Conservation (phyloP, 2,113 vertebrate genomes). For the Nannobrachium achirus region DNA sequence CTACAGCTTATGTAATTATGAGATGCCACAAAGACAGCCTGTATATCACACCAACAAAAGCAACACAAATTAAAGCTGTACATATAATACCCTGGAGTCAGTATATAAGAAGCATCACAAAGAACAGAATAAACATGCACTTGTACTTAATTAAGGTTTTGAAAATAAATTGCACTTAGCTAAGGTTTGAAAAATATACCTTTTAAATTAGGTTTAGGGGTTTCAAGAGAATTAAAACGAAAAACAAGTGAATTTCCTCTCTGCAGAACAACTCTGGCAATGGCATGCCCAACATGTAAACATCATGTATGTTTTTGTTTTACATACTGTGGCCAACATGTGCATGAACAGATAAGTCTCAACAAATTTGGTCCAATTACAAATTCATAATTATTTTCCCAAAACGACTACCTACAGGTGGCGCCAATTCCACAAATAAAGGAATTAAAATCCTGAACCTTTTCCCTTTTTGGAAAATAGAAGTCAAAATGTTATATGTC, state of each 20-base stretch:
- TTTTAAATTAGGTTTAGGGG: no score
- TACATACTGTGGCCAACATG: neutral
- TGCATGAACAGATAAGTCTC: neutral
- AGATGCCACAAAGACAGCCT: no score
- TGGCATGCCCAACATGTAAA: neutral
- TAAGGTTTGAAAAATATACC: no score
- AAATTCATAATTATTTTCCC: constrained; percentile 80
- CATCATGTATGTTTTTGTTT: neutral
- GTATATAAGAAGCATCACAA: neutral
- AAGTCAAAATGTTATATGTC: constrained; percentile 7
- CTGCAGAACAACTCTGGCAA: neutral
- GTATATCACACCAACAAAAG: no score
- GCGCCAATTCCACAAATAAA: constrained; percentile 84
- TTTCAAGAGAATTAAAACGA: no score
- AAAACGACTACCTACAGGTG: constrained; percentile 87
- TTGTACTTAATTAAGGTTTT: constrained; percentile 24
- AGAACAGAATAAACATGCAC: constrained; percentile 18
- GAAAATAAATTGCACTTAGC: constrained; percentile 27
- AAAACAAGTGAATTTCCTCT: neutral
- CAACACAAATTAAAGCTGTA: neutral
- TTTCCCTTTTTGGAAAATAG: constrained; percentile 16
- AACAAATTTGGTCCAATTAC: constrained; percentile 46
- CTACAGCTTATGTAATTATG: neutral
- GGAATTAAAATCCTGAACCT: constrained; percentile 61
- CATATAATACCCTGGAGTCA: neutral